Conservation (phyloP, 2,113 vertebrate genomes). For the Sorex fumeus region DNA sequence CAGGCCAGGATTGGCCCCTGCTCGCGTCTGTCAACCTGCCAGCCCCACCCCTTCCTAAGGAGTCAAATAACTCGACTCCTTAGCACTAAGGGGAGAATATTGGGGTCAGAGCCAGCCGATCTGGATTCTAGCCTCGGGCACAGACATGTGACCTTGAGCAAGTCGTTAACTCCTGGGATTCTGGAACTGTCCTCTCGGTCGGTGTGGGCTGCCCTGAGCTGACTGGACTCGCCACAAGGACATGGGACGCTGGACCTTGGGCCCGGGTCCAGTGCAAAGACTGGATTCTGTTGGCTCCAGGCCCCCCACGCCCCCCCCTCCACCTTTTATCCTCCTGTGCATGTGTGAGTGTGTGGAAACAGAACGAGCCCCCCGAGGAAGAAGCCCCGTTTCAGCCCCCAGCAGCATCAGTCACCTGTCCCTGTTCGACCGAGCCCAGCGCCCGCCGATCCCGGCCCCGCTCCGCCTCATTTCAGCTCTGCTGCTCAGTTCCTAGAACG, state of each 20-base stretch:
- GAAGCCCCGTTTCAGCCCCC: no score
- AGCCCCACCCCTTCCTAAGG: not conserved
- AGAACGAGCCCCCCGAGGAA: no score
- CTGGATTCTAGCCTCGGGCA: not conserved
- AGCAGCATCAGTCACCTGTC: no score
- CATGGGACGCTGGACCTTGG: not conserved
- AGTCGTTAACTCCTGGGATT: conserved; percentile 12
- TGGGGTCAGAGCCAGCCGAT: not conserved
- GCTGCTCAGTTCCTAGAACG: no score
- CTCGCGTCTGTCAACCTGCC: not conserved
- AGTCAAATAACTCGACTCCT: conserved; percentile 7
- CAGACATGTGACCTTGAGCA: not conserved
- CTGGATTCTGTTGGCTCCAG: not conserved
- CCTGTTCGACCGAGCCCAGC: no score
- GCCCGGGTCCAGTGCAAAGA: not conserved
- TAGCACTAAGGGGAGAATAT: not conserved
- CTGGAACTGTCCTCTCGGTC: not conserved
- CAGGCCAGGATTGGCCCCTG: not conserved
- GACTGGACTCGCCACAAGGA: not conserved
- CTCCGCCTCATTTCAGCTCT: no score
- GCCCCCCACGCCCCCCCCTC: no score
- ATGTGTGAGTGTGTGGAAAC: no score
- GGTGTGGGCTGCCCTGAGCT: not conserved
- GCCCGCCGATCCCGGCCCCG: no score
- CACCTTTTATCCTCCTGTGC: no score